A percentile compares a stretch with the other conserved stretches of the same genome.
Conservation (phyloP, 1,140 invertebrate genomes). For the Mamestra configurata region DNA sequence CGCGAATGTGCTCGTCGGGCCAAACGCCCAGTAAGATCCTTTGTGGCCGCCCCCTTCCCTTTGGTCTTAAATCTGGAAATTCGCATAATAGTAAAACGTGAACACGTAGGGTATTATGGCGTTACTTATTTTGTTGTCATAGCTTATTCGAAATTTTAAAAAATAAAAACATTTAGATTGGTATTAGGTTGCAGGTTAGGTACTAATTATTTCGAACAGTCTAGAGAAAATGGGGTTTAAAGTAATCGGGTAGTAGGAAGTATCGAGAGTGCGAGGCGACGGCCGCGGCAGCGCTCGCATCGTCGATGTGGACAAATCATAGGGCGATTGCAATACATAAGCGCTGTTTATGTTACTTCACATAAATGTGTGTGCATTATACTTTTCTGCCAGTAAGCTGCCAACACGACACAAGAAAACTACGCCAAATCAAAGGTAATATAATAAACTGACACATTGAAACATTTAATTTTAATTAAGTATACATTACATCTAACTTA, state of each 20-base stretch:
- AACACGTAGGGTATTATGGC: slow-evolving; percentile 70
- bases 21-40: slow-evolving; percentile 96
- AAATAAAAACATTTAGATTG: neutral
- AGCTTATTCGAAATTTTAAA: slow-evolving; percentile 26
- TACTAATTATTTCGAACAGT: slow-evolving; percentile 18
- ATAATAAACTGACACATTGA: slow-evolving; percentile 18
- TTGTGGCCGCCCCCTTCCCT: slow-evolving; percentile 95
- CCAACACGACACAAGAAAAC: slow-evolving; percentile 39
- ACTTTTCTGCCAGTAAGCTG: slow-evolving; percentile 6
- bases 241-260: neutral
- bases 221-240: neutral
- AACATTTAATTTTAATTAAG: slow-evolving; percentile 23
- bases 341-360: neutral
- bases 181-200: neutral
- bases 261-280: slow-evolving; percentile 15
- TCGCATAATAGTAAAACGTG: slow-evolving; percentile 84
- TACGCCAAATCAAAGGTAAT: slow-evolving; percentile 15
- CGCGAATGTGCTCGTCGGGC: slow-evolving; percentile 97
- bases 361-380: neutral
- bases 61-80: slow-evolving; percentile 94
- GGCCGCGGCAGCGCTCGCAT: slow-evolving; percentile 12
- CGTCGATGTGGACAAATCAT: neutral
- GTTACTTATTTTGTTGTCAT: slow-evolving; percentile 16
- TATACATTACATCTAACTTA: slow-evolving; percentile 19
- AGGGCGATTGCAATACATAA: slow-evolving; percentile 22